These are phyloP conservation scores for Phaedon cochleariae DNA, from an alignment of 2,888 invertebrate genomes.

Conservation along the genomic window DNA sequence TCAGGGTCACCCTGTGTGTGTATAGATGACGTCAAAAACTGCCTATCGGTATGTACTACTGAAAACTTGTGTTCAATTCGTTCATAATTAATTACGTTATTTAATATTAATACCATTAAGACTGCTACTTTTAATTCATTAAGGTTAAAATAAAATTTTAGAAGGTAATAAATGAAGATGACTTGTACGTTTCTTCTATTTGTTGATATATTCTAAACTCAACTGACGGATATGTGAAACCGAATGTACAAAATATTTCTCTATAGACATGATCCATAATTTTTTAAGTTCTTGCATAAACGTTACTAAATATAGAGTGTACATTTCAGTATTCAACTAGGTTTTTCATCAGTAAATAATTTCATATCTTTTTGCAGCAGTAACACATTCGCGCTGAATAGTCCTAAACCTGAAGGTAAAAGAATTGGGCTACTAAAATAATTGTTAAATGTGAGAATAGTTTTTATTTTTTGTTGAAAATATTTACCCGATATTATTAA, in stretches of 20 bases:
- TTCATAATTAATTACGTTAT: slow-evolving; percentile 27
- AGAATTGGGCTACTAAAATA: background rate
- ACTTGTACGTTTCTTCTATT: slow-evolving; percentile 44
- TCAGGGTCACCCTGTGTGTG: background rate
- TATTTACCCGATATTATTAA: slow-evolving; percentile 27
- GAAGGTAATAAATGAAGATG: slow-evolving; percentile 35
- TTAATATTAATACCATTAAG: slow-evolving; percentile 37
- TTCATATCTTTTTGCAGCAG: background rate
- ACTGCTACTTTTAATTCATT: slow-evolving; percentile 41
- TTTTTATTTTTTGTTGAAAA: slow-evolving; percentile 35
- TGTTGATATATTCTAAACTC: slow-evolving; percentile 49
- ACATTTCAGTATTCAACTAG: slow-evolving; percentile 41
- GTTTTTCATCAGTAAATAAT: slow-evolving; percentile 9
- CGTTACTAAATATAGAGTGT: slow-evolving; percentile 27
- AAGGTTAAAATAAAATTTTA: slow-evolving; percentile 18
- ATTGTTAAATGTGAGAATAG: slow-evolving; percentile 14
- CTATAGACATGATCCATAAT: slow-evolving; percentile 32
- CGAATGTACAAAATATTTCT: slow-evolving; percentile 48
- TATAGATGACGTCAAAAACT: background rate
- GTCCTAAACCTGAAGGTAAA: background rate
- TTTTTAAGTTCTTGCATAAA: slow-evolving; percentile 29
- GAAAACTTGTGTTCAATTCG: slow-evolving; percentile 29
- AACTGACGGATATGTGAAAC: slow-evolving; percentile 52
- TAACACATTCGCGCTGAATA: background rate
- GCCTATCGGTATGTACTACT: slow-evolving; percentile 13